These are phyloP conservation scores for Harpalus rubripes DNA, from an alignment of 2,888 invertebrate species.

Conservation along the genomic window DNA sequence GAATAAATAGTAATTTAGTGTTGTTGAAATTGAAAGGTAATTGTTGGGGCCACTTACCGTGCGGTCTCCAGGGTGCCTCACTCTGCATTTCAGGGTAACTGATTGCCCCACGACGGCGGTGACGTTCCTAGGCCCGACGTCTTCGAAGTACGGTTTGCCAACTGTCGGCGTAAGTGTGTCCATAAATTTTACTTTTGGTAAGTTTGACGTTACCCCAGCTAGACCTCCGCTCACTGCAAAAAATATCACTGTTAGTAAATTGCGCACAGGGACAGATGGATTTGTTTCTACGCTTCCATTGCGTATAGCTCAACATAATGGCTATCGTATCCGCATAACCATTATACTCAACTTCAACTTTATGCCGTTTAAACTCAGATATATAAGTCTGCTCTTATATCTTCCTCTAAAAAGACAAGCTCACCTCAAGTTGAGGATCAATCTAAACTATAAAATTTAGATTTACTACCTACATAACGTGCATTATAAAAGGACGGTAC, in stretches of 20 bases:
- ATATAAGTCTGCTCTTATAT: neutral
- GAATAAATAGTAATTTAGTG: neutral
- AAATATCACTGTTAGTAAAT: conserved; percentile 49
- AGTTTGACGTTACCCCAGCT: conserved; percentile 52
- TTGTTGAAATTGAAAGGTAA: neutral
- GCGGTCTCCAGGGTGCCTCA: conserved; percentile 91
- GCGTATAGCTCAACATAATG: neutral
- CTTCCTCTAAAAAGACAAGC: no score
- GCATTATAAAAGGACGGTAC: no score
- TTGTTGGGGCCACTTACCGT: conserved; percentile 82
- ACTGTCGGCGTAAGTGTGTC: conserved; percentile 74
- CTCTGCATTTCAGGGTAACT: conserved; percentile 88
- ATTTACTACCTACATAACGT: no score
- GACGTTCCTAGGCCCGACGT: conserved; percentile 89
- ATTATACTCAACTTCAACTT: neutral
- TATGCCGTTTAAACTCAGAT: neutral
- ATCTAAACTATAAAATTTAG: no score
- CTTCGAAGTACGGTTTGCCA: conserved; percentile 90
- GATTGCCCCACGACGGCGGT: conserved; percentile 91
- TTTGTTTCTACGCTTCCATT: conserved; percentile 18
- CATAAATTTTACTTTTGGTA: conserved; percentile 69
- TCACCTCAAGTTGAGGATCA: no score
- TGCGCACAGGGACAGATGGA: conserved; percentile 4
- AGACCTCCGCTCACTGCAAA: conserved; percentile 52
- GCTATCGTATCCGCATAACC: no score